Evolutionary conservation across 2,113 vertebrate genomes (phyloP), one percentile per base, ranked within the genome.

Genomic region (Machaerirhynchus nigripectus): DNA sequence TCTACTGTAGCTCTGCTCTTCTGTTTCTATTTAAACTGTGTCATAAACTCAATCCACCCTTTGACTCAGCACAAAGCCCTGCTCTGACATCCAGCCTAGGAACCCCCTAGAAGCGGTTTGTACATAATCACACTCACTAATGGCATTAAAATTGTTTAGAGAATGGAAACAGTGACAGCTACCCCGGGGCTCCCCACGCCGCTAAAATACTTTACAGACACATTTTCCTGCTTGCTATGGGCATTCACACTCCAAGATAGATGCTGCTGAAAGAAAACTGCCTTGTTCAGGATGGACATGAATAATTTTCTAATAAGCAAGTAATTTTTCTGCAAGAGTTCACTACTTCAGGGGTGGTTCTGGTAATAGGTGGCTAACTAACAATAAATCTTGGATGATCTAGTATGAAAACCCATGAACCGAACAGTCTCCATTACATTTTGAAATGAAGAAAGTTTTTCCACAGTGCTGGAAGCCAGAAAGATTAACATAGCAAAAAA

Each of bases 31-130:
- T 96, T 96, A 89, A 76, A 90, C 87, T 85, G 85, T 95, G 87
- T 85, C 95, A 89, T 91, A 96, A 97, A 95, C 87, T 93, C 93
- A 94, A 87, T 68, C 91, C 91, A 83, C 91, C 84, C 87, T 95
- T 90, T 96, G 95, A 90, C 84, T 96, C 84, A 81, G 28, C 35
- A 94, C 67, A 94, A 98, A 93, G 91, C 78, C 76, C 92, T 49
- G 67, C 84, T 93, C 89, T 71, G 55, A 74, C 77, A 73, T 35
- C 83, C 89, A 89, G 46, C 42, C 52, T 59, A 71, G 84, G 89
- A 97, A 96, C 77, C 93, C 89, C 95, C 89, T 93, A 89, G 94
- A 97, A 89, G 93, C 39, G 27, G 87, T 92, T 76, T 91, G 79
- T 93, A 89, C 52, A 83, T 65, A 87, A 97, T 92, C 65, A 83